phyloP scores from a whole-genome alignment of 2,113 vertebrate genomes.

The Sigmodon hispidus region DNA sequence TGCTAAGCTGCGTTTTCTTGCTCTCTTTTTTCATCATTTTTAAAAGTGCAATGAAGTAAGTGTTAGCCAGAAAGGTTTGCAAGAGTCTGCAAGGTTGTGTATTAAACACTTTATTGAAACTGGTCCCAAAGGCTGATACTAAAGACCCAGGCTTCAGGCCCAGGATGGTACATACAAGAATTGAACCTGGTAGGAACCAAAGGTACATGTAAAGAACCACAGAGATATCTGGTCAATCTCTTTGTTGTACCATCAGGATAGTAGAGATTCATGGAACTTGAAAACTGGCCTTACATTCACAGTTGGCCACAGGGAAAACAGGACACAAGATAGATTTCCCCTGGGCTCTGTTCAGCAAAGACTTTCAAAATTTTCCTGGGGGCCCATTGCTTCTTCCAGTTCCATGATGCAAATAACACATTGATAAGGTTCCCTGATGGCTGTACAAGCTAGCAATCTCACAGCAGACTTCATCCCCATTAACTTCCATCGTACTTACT shows the following conservation, averaged over 20 bases:
- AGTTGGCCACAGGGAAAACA: neutral
- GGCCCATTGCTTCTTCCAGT: neutral
- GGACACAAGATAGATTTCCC: neutral
- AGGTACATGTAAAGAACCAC: neutral
- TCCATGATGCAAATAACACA: neutral
- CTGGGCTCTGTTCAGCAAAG: neutral
- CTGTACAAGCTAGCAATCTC: neutral
- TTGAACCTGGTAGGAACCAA: neutral
- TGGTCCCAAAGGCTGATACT: constrained; percentile 45
- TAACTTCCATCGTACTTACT: neutral
- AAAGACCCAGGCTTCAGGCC: neutral
- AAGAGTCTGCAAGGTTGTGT: constrained; percentile 56
- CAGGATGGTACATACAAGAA: neutral
- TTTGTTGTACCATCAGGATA: neutral
- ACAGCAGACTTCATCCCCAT: neutral
- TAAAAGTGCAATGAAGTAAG: constrained; percentile 78
- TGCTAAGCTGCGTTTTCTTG: constrained; percentile 35
- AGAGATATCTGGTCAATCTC: constrained; percentile 55
- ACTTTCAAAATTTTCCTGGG: neutral
- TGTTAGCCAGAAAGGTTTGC: constrained; percentile 66
- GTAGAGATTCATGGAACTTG: neutral
- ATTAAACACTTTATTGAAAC: constrained; percentile 69
- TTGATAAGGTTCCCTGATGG: rapidly evolving
- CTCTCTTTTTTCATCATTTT: constrained; percentile 52
- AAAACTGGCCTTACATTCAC: neutral